phyloP scores from a whole-genome alignment of 2,113 vertebrate species.

The Dendropsophus ebraccatus region DNA sequence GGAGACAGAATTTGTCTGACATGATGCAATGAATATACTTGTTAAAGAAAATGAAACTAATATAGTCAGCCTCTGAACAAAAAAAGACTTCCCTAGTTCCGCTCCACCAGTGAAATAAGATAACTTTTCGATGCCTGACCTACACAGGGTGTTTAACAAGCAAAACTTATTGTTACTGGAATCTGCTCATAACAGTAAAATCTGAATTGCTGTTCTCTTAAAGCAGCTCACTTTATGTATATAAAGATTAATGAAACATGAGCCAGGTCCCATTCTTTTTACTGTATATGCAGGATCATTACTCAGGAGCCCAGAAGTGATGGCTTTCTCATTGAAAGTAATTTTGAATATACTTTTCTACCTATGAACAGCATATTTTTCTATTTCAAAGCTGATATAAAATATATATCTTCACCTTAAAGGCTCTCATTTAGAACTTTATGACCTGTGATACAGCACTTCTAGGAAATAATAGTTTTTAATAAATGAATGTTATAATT shows the following conservation, averaged over 20 bases:
- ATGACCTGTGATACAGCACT: neutral
- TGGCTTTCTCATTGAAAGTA: neutral
- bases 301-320: neutral
- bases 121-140: constrained; percentile 18
- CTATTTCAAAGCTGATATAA: neutral
- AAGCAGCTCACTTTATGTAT: constrained; percentile 19
- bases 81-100: neutral
- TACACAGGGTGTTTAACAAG: constrained; percentile 29
- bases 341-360: constrained; percentile 23
- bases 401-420: neutral
- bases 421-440: neutral
- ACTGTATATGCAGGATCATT: constrained; percentile 14
- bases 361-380: neutral
- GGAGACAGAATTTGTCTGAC: no score
- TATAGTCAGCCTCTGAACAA: neutral
- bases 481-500: neutral
- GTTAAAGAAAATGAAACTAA: neutral
- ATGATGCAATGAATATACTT: no score
- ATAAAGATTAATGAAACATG: constrained; percentile 44
- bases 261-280: constrained; percentile 6
- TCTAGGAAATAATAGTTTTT: neutral
- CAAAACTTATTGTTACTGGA: constrained; percentile 32
- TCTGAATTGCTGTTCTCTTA: constrained; percentile 11
- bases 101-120: neutral
- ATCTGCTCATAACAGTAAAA: constrained; percentile 37